Base-by-base conservation (phyloP, 2,113 vertebrate genomes). In the Psettodes erumei region DNA sequence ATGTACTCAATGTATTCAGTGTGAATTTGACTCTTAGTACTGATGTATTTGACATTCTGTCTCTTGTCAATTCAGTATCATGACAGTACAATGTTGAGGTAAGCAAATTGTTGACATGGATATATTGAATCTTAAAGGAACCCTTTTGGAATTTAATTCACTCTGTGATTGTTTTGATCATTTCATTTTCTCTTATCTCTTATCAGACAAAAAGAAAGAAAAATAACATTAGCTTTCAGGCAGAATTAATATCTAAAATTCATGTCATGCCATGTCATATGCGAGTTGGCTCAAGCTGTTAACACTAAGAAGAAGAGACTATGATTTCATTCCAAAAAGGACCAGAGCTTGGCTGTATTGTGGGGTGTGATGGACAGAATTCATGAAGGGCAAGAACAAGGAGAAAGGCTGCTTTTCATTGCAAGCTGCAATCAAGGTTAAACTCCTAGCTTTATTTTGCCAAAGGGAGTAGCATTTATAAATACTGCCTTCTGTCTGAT, bases 361-460 rank as follows among this genome's bases (percentile, higher is more conserved):
- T 7, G 47, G 15, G 12, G 2, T 0, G 10, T 65, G 80, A 66
- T 16, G 59, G 66, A 53, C 19, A 15, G 53, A 33, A 15, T 27
- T 65, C 61, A 42, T 32, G 25, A 23, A n/a, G 27, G 35, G 60
- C 0, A 0, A 23, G 58, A 80, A 78, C 35, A 77, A 80, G 65
- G 53, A 66, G 42, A 67, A 67, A 75, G 62, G 28, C 59, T 75
- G 27, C 43, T 62, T 58, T 80, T 82, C 40, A 60, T 64, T 58
- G 11, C 43, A 19, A 62, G 55, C n/a, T 43, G 62, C 50, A 82
- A 76, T 83, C 64, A 68, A 85, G 62, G 71, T 74, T 71, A 82
- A 81, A 76, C 25, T 78, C 21, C 33, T 62, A 58, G n/a, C 9
- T 48, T 58, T 75, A 38, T 58, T 78, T 47, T 60, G 1, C 59